A percentile compares a stretch with the other conserved stretches of the same genome.
Conservation (phyloP, 2,797 vertebrate genomes). For the Anomalospiza imberbis region DNA sequence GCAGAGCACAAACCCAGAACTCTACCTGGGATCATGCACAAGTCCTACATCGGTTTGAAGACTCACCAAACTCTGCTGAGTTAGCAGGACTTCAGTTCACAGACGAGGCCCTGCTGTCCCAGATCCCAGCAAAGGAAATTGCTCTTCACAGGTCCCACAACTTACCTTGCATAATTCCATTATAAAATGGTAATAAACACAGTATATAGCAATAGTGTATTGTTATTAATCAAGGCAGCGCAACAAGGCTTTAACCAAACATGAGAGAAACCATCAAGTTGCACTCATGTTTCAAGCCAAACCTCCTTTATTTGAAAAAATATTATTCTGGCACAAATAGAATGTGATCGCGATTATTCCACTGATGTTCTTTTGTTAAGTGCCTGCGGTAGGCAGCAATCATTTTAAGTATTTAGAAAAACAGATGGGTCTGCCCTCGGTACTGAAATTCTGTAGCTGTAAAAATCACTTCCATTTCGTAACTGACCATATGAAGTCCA, state of each 20-base stretch:
- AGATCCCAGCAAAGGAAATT: background rate
- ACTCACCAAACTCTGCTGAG: background rate
- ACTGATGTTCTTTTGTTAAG: background rate
- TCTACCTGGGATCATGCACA: background rate
- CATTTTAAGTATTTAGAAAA: background rate
- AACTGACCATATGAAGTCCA: background rate
- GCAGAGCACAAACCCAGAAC: background rate
- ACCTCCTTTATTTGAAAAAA: background rate
- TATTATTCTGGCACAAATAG: background rate
- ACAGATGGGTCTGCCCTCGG: background rate
- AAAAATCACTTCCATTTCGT: background rate
- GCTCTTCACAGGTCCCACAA: background rate
- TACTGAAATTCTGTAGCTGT: background rate
- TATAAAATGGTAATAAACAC: background rate
- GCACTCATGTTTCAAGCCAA: background rate
- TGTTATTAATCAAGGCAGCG: background rate
- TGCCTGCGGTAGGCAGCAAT: background rate
- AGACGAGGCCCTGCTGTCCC: background rate
- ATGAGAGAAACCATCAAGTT: background rate
- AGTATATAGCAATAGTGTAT: background rate
- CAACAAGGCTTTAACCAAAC: background rate
- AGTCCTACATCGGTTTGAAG: fast-evolving
- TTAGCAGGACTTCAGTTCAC: background rate
- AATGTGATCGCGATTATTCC: background rate
- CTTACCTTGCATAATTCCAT: background rate